A percentile compares a stretch with the other conserved stretches of the same genome.
Conservation (phyloP, 1,140 invertebrate genomes). For the Pemphigus obesinymphae region DNA sequence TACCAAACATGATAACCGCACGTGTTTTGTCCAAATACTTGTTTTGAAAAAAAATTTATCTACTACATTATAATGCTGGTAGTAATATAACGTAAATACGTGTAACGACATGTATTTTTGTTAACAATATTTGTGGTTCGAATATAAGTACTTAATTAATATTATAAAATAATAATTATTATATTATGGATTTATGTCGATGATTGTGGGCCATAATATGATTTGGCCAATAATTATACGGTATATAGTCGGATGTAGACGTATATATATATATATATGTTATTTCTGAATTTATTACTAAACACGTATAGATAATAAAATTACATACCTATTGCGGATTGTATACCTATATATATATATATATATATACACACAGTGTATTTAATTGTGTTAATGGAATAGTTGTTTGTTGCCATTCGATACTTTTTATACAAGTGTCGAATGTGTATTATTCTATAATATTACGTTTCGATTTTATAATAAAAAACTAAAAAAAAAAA, state of each 20-base stretch:
- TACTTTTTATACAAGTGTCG: neutral
- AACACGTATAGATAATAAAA: neutral
- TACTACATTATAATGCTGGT: no score
- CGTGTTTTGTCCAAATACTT: no score
- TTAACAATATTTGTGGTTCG: neutral
- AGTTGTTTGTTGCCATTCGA: neutral
- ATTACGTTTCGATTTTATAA: no score
- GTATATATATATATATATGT: neutral
- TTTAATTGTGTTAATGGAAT: slow-evolving; percentile 18
- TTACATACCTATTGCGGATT: neutral
- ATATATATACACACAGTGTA: neutral
- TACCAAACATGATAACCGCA: no score
- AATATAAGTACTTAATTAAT: neutral
- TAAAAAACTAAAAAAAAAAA: no score
- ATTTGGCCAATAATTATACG: neutral
- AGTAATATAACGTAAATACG: no score
- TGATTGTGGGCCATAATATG: neutral
- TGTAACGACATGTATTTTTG: no score
- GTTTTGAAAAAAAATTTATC: no score
- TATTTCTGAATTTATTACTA: neutral
- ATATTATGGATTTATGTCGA: neutral
- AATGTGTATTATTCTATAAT: neutral
- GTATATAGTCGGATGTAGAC: neutral
- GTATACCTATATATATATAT: neutral
- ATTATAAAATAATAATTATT: no score